Evolutionary conservation across 1,140 invertebrate species (phyloP).

Genomic region (Oryctes rhinoceros): DNA sequence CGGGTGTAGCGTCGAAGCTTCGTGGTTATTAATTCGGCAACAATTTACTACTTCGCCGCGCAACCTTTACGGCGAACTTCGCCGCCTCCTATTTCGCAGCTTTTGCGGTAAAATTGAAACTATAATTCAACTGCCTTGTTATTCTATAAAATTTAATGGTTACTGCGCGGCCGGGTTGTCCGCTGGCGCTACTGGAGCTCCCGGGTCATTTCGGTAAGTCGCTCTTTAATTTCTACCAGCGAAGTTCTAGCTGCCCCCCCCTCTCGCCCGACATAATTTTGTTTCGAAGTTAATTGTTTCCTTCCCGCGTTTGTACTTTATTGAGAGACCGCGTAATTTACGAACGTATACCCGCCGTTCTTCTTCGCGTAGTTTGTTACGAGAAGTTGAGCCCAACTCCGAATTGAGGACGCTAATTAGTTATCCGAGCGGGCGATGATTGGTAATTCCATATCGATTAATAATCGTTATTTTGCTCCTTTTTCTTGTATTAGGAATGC

Average conservation of each 20-base stretch:
- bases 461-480: too few species aligned
- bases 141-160: constrained; percentile 12
- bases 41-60: constrained; percentile 3
- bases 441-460: too few species aligned
- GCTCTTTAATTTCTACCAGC: background rate
- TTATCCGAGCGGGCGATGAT: too few species aligned
- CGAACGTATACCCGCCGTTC: too few species aligned
- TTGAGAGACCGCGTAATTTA: background rate
- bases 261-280: background rate
- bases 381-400: too few species aligned
- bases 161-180: background rate
- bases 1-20: background rate
- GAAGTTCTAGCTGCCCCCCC: background rate
- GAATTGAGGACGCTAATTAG: too few species aligned
- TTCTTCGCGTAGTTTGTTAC: too few species aligned
- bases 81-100: background rate
- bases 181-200: background rate
- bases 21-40: background rate
- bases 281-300: background rate
- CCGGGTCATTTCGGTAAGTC: constrained; percentile 1
- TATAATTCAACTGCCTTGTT: constrained; percentile 15
- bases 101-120: constrained; percentile 18
- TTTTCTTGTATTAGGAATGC: too few species aligned
- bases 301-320: background rate
- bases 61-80: background rate